phyloP scores from a whole-genome alignment of 2,888 invertebrate species.

The Erebia aethiops region DNA sequence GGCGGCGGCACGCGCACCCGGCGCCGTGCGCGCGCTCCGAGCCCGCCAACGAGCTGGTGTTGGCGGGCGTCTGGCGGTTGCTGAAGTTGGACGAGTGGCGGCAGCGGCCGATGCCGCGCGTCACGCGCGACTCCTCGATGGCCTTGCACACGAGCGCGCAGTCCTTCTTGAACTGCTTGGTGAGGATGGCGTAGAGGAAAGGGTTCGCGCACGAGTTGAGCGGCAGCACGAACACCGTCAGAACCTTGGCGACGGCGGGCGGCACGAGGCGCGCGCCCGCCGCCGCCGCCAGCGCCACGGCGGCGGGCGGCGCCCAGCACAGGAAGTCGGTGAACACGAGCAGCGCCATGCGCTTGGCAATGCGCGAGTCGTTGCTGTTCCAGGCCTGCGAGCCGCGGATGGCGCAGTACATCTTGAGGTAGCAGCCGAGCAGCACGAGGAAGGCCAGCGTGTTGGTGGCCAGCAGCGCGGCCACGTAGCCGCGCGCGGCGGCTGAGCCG shows the following conservation, averaged over 20 bases:
- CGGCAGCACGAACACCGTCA: slow-evolving; percentile 97
- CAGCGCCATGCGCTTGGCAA: slow-evolving; percentile 98
- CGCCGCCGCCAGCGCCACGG: slow-evolving; percentile 96
- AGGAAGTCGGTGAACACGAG: slow-evolving; percentile 98
- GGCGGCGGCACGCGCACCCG: slow-evolving; percentile 83
- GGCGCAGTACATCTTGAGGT: slow-evolving; percentile 98
- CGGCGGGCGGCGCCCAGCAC: slow-evolving; percentile 99
- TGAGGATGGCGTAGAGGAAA: slow-evolving; percentile 98
- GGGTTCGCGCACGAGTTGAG: slow-evolving; percentile 99
- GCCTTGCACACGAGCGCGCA: slow-evolving; percentile 97
- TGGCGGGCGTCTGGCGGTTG: slow-evolving; percentile 93
- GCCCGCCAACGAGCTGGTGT: slow-evolving; percentile 92
- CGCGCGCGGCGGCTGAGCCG: slow-evolving; percentile 88
- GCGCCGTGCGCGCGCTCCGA: slow-evolving; percentile 88
- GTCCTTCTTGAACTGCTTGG: slow-evolving; percentile 98
- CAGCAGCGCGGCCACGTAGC: slow-evolving; percentile 95
- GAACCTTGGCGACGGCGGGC: slow-evolving; percentile 97
- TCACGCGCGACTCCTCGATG: slow-evolving; percentile 96
- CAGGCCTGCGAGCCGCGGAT: slow-evolving; percentile 98
- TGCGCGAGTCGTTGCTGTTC: slow-evolving; percentile 98
- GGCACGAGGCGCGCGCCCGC: slow-evolving; percentile 95
- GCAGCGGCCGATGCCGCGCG: slow-evolving; percentile 92
- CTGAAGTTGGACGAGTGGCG: slow-evolving; percentile 94
- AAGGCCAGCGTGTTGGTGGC: slow-evolving; percentile 97
- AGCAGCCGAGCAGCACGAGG: slow-evolving; percentile 96